Conservation (phyloP, 2,113 vertebrate species). For the Ranitomeya imitator region DNA sequence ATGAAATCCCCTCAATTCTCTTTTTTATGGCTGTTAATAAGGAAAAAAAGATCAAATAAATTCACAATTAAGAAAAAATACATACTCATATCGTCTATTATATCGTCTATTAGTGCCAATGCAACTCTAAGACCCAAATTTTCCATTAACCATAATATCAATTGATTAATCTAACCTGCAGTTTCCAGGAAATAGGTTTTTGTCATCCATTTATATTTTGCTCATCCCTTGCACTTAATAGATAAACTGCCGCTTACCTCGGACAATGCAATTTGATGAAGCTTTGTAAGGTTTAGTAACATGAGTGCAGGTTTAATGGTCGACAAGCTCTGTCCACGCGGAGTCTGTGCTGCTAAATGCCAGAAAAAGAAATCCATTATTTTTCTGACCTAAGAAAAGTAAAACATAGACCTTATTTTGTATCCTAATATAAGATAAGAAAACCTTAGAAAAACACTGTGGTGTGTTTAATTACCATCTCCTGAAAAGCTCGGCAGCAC, state of each 20-base stretch:
- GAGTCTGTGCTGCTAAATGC: conserved; percentile 12
- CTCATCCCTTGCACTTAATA: not conserved
- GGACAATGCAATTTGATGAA: conserved; percentile 1
- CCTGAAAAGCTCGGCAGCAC: conserved; percentile 37
- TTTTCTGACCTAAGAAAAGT: conserved; percentile 59
- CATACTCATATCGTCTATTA: not conserved
- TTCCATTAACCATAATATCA: not conserved
- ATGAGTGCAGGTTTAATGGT: conserved; percentile 31
- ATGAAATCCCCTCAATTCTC: no score
- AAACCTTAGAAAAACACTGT: conserved; percentile 47
- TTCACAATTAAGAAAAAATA: no score
- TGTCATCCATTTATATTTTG: conserved; percentile 1
- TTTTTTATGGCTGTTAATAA: no score
- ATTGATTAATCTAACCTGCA: not conserved
- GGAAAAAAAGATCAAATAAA: no score
- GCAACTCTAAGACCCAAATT: not conserved
- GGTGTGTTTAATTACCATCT: conserved; percentile 65
- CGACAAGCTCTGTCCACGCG: not conserved
- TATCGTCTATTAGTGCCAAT: not conserved
- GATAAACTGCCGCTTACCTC: conserved; percentile 37
- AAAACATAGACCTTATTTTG: conserved; percentile 61
- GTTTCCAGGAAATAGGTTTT: conserved; percentile 1
- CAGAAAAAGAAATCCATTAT: conserved; percentile 57
- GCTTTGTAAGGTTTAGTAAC: conserved; percentile 7
- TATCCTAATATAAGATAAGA: conserved; percentile 61